A percentile compares a stretch with the other conserved stretches of the same genome.
phyloP scores from a whole-genome alignment of 2,888 invertebrate species.

The Chelonus formosanus region DNA sequence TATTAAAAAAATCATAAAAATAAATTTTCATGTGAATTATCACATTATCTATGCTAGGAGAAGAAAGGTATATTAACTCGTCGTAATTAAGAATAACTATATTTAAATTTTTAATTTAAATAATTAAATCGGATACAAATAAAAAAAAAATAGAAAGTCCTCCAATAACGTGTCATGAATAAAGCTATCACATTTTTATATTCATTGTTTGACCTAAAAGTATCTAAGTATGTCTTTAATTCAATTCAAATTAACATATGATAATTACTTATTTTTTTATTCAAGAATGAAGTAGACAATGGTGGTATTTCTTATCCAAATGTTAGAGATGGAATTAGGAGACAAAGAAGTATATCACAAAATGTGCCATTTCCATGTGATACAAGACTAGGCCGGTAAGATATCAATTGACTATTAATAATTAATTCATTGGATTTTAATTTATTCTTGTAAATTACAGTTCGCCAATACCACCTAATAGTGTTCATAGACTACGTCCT shows the following conservation, averaged over 20 bases:
- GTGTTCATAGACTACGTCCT: constrained; percentile 75
- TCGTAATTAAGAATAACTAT: background rate
- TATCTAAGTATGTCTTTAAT: background rate
- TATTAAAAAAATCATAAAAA: background rate
- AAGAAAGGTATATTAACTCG: background rate
- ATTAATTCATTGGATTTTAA: constrained; percentile 5
- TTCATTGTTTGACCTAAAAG: background rate
- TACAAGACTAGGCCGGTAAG: constrained; percentile 56
- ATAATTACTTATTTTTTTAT: constrained; percentile 6
- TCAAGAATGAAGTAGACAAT: constrained; percentile 48
- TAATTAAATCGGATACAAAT: background rate
- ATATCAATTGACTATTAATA: background rate
- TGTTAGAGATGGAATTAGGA: constrained; percentile 47
- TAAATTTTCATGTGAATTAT: background rate
- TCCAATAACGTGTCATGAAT: constrained; percentile 9
- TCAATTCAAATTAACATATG: no score
- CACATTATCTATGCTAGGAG: background rate
- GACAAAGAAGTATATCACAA: constrained; percentile 53
- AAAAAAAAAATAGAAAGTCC: background rate
- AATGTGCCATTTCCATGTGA: constrained; percentile 61
- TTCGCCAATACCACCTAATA: constrained; percentile 66
- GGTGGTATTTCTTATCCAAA: constrained; percentile 51
- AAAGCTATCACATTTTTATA: background rate
- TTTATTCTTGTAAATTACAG: constrained; percentile 40
- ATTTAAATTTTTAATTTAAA: constrained; percentile 3